These are phyloP conservation scores for Piaya cayana DNA, from an alignment of 2,113 vertebrate species.

Conservation along the genomic window DNA sequence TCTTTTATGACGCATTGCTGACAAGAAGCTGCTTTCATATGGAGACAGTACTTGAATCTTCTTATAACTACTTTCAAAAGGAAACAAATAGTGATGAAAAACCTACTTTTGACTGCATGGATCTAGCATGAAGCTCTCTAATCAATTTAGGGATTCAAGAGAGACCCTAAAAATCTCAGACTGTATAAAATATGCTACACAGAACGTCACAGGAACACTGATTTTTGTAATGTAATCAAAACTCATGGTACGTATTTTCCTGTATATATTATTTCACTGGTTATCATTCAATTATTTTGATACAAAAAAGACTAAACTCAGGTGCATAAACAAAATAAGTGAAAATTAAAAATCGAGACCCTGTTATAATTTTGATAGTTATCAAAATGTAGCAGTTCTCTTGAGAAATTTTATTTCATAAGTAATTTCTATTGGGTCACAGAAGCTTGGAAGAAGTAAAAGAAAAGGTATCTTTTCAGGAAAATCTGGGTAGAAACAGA, in stretches of 20 bases:
- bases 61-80: not conserved
- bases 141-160: not conserved
- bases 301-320: not conserved
- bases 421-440: not conserved
- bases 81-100: slow-evolving; percentile 39
- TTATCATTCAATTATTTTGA: not conserved
- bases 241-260: not conserved
- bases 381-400: not conserved
- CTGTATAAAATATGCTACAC: not conserved
- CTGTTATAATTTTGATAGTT: too few species aligned
- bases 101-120: not conserved
- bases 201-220: not conserved
- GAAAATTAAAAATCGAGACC: too few species aligned
- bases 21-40: not conserved
- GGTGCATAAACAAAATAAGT: not conserved
- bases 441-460: not conserved
- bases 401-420: not conserved
- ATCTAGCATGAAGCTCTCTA: not conserved
- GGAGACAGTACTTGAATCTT: not conserved
- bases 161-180: slow-evolving; percentile 39
- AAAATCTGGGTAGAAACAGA: not conserved
- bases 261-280: not conserved
- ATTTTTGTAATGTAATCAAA: not conserved
- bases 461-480: not conserved
- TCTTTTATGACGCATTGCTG: not conserved